phyloP scores from a whole-genome alignment of 2,888 invertebrate genomes.

The Cephus rjabovi region DNA sequence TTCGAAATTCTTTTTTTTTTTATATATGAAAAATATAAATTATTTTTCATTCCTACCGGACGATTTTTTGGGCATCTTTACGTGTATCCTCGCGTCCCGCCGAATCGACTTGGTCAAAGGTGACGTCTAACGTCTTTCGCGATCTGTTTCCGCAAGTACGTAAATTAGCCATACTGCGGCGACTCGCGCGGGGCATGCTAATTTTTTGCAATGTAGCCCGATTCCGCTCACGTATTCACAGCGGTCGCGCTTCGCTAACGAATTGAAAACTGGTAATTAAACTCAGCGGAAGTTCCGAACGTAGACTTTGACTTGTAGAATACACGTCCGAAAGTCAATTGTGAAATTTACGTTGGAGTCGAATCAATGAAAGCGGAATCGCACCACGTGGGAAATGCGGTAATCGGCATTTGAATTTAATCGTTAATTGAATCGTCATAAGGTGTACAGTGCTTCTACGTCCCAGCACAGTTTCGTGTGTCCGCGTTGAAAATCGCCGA shows the following conservation, averaged over 20 bases:
- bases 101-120: neutral
- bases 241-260: slow-evolving; percentile 42
- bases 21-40: neutral
- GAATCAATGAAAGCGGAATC: neutral
- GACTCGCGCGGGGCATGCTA: slow-evolving; percentile 39
- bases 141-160: slow-evolving; percentile 38
- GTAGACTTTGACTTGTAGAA: slow-evolving; percentile 7
- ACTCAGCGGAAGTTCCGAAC: slow-evolving; percentile 43
- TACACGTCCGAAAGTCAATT: neutral
- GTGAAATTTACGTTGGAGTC: neutral
- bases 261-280: slow-evolving; percentile 50
- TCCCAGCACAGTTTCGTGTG: neutral
- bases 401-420: neutral
- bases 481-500: slow-evolving; percentile 17
- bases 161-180: slow-evolving; percentile 40
- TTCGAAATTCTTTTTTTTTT: neutral
- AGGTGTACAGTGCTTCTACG: neutral
- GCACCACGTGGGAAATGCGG: neutral
- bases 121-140: slow-evolving; percentile 12
- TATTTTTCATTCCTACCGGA: too few relatives aligned
- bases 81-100: neutral
- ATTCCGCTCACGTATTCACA: slow-evolving; percentile 43
- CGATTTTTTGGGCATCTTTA: too few relatives aligned
- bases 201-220: slow-evolving; percentile 34
- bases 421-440: neutral